phyloP scores from a whole-genome alignment of 2,888 invertebrate species.

The Limenitis camilla region DNA sequence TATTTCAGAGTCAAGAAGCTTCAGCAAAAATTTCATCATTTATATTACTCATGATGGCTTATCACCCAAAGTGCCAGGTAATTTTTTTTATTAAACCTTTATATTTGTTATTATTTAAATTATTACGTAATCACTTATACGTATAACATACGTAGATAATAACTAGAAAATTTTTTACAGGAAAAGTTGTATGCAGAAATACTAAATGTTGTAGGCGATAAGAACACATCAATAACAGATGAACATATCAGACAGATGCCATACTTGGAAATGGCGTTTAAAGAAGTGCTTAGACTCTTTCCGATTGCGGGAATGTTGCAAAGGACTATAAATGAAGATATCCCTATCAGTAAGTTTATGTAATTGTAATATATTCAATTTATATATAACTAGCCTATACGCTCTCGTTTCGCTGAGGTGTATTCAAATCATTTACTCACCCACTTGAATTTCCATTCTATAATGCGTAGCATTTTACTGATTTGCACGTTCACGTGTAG shows the following conservation, averaged over 20 bases:
- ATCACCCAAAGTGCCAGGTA: conserved; percentile 56
- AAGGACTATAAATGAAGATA: conserved; percentile 49
- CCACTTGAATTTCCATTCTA: too few species aligned
- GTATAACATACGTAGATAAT: too few species aligned
- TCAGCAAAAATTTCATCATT: conserved; percentile 54
- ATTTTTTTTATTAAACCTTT: not conserved
- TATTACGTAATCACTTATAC: too few species aligned
- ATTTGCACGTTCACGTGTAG: too few species aligned
- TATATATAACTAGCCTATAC: too few species aligned
- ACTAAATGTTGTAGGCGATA: conserved; percentile 37
- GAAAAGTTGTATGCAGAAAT: conserved; percentile 53
- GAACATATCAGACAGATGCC: conserved; percentile 53
- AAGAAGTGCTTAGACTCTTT: conserved; percentile 51
- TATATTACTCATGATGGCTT: conserved; percentile 57
- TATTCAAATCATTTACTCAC: too few species aligned
- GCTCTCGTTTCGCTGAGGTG: too few species aligned
- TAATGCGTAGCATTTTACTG: too few species aligned
- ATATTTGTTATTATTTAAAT: too few species aligned
- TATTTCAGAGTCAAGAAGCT: conserved; percentile 65
- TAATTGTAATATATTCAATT: too few species aligned
- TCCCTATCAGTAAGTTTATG: conserved; percentile 40
- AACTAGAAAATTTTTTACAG: conserved; percentile 30
- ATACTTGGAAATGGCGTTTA: conserved; percentile 58
- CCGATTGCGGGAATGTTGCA: conserved; percentile 57
- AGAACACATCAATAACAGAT: conserved; percentile 40